Evolutionary conservation across 2,888 invertebrate species (phyloP).

Genomic region (Gymnocheta viridis): DNA sequence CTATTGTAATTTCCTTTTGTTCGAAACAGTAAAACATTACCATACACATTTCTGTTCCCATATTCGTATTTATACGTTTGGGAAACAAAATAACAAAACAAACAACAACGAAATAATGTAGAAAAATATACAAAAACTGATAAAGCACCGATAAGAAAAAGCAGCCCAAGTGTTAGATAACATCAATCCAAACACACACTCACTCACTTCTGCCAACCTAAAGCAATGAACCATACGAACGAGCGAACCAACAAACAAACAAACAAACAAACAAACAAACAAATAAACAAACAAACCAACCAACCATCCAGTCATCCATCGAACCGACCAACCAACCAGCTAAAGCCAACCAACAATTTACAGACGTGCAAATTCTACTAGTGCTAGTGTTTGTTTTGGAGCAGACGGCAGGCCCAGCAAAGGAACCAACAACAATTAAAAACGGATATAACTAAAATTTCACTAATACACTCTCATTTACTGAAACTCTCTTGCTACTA

Average conservation of each 20-base stretch:
- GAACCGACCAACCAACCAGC: slow-evolving; percentile 44
- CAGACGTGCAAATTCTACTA: slow-evolving; percentile 52
- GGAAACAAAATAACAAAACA: slow-evolving; percentile 53
- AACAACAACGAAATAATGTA: slow-evolving; percentile 53
- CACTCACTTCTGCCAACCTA: slow-evolving; percentile 52
- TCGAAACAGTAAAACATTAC: slow-evolving; percentile 36
- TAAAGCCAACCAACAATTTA: slow-evolving; percentile 50
- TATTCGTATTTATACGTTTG: slow-evolving; percentile 52
- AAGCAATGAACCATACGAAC: slow-evolving; percentile 57
- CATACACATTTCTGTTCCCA: slow-evolving; percentile 54
- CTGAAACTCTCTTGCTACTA: slow-evolving; percentile 19
- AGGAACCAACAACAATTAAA: slow-evolving; percentile 27
- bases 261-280: slow-evolving; percentile 23
- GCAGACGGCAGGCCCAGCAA: neutral
- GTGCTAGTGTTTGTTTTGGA: neutral
- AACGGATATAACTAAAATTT: slow-evolving; percentile 63
- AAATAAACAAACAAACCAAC: slow-evolving; percentile 35
- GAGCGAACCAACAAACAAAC: slow-evolving; percentile 16
- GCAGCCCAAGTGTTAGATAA: slow-evolving; percentile 80
- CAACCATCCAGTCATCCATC: slow-evolving; percentile 26
- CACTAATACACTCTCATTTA: slow-evolving; percentile 22
- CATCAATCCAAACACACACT: slow-evolving; percentile 74
- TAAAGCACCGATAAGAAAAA: slow-evolving; percentile 81
- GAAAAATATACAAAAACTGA: slow-evolving; percentile 78
- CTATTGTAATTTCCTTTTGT: slow-evolving; percentile 51